Conservation (phyloP, 2,888 invertebrate genomes). For the Drosophila niveifrons region DNA sequence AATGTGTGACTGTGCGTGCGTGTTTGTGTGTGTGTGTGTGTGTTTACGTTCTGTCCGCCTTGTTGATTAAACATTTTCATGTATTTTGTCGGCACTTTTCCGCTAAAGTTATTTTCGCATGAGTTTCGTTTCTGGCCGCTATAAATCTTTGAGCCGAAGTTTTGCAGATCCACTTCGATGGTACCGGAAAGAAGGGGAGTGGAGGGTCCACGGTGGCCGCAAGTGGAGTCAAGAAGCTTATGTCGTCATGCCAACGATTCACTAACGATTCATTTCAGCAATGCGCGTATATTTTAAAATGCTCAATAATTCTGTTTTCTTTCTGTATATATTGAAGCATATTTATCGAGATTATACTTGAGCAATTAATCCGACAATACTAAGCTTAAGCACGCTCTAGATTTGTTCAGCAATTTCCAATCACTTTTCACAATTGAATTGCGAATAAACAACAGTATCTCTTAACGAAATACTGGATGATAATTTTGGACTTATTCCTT, state of each 20-base stretch:
- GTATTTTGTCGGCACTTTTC: slow-evolving; percentile 79
- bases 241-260: slow-evolving; percentile 22
- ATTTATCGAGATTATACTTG: slow-evolving; percentile 31
- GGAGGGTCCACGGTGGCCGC: background rate
- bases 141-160: slow-evolving; percentile 66
- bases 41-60: slow-evolving; percentile 51
- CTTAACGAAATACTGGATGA: background rate
- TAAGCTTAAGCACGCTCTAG: slow-evolving; percentile 52
- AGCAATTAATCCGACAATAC: slow-evolving; percentile 72
- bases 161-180: slow-evolving; percentile 38
- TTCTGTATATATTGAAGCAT: slow-evolving; percentile 7
- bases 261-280: background rate
- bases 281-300: slow-evolving; percentile 46
- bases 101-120: slow-evolving; percentile 79
- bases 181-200: background rate
- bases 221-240: slow-evolving; percentile 50
- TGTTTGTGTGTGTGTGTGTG: slow-evolving; percentile 30
- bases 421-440: slow-evolving; percentile 14
- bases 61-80: slow-evolving; percentile 77
- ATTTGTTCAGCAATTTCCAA: slow-evolving; percentile 18
- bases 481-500: background rate
- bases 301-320: slow-evolving; percentile 65
- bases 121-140: slow-evolving; percentile 59
- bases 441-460: background rate
- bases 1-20: slow-evolving; percentile 13